These are phyloP conservation scores for Erpobdella octoculata DNA, from an alignment of 2,888 invertebrate species.

Conservation along the genomic window DNA sequence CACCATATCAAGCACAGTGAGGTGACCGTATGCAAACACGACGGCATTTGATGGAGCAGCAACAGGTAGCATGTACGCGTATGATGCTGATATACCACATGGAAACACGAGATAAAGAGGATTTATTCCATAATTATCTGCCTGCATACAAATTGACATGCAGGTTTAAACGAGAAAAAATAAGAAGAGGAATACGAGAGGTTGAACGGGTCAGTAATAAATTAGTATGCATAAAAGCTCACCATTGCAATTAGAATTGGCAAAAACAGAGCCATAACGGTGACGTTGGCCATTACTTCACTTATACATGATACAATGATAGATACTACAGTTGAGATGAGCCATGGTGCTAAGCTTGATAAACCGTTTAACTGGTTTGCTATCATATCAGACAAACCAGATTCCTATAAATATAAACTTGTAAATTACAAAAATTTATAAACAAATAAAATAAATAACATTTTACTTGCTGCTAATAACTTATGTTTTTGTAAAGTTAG, in stretches of 20 bases:
- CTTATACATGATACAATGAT: slow-evolving; percentile 73
- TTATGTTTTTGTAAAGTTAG: not conserved
- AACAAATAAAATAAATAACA: no score
- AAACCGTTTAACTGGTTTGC: slow-evolving; percentile 35
- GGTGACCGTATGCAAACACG: slow-evolving; percentile 60
- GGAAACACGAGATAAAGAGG: slow-evolving; percentile 83
- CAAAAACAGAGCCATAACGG: slow-evolving; percentile 74
- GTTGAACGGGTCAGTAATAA: not conserved
- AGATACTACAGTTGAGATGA: slow-evolving; percentile 69
- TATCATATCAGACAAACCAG: slow-evolving; percentile 38
- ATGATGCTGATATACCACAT: slow-evolving; percentile 77
- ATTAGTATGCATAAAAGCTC: slow-evolving; percentile 22
- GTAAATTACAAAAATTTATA: no score
- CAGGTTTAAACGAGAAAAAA: no score
- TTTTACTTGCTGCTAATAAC: no score
- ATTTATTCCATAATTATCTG: slow-evolving; percentile 65
- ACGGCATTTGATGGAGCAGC: slow-evolving; percentile 92
- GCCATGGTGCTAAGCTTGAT: slow-evolving; percentile 55
- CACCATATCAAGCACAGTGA: slow-evolving; percentile 52
- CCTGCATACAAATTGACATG: no score
- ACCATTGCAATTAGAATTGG: slow-evolving; percentile 60
- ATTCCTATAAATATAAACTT: not conserved
- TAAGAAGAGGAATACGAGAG: no score
- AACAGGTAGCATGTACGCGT: slow-evolving; percentile 84
- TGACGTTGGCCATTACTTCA: slow-evolving; percentile 82